Evolutionary conservation across 2,113 vertebrate genomes (phyloP).

Genomic region (Nibea albiflora): DNA sequence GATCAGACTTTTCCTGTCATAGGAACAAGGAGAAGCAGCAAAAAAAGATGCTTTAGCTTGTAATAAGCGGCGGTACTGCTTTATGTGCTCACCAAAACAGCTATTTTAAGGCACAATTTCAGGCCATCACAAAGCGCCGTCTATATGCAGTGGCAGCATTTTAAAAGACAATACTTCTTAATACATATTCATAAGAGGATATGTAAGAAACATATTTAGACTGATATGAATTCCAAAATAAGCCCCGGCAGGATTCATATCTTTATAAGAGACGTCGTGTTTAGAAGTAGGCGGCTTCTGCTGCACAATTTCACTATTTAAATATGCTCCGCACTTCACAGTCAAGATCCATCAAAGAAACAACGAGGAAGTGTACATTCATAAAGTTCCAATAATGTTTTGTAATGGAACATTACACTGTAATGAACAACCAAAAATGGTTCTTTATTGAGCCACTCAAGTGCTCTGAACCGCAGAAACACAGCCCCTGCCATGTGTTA

Average conservation of each 20-base stretch:
- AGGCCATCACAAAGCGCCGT: conserved; percentile 14
- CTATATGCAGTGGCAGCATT: conserved; percentile 26
- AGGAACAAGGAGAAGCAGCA: conserved; percentile 14
- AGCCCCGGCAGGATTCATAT: conserved; percentile 12
- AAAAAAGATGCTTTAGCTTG: conserved; percentile 37
- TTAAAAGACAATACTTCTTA: conserved; percentile 26
- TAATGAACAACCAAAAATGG: conserved; percentile 69
- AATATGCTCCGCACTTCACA: conserved; percentile 45
- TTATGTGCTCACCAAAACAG: conserved; percentile 34
- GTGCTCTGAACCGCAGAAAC: conserved; percentile 59
- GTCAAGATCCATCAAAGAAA: conserved; percentile 67
- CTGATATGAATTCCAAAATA: conserved; percentile 46
- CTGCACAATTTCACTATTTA: conserved; percentile 49
- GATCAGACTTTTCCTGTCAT: conserved; percentile 36
- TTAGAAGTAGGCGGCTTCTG: conserved; percentile 26
- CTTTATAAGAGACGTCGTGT: conserved; percentile 2
- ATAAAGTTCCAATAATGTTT: conserved; percentile 72
- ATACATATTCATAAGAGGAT: conserved; percentile 18
- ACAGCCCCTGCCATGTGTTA: conserved; percentile 53
- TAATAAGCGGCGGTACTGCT: conserved; percentile 26
- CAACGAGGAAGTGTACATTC: conserved; percentile 66
- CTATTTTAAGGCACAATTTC: conserved; percentile 39
- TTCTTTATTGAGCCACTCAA: conserved; percentile 68
- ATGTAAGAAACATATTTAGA: conserved; percentile 26
- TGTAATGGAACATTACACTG: conserved; percentile 70